phyloP scores from a whole-genome alignment of 1,140 invertebrate species.

The Tyrophagus putrescentiae region DNA sequence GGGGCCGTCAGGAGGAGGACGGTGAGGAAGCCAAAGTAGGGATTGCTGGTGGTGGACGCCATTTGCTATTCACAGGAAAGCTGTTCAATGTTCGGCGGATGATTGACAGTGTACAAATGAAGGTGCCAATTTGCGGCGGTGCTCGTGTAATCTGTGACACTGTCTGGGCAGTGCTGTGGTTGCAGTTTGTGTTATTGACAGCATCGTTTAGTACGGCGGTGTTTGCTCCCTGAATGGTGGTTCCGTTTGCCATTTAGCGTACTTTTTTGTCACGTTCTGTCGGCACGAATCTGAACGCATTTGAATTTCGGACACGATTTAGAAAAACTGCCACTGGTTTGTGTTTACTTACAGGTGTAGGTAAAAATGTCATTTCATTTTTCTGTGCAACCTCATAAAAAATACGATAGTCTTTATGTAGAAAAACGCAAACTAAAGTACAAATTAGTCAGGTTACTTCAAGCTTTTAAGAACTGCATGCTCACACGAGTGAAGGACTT shows the following conservation, averaged over 20 bases:
- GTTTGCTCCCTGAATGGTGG: too few relatives aligned
- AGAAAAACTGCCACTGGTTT: neutral
- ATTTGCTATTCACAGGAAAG: neutral
- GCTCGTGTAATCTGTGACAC: too few relatives aligned
- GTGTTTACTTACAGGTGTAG: too few relatives aligned
- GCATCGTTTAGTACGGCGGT: too few relatives aligned
- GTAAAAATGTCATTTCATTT: neutral
- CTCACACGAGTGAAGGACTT: neutral
- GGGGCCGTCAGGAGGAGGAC: neutral
- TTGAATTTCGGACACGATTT: neutral
- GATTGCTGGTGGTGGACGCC: too few relatives aligned
- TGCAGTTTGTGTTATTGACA: too few relatives aligned
- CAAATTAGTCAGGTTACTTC: neutral
- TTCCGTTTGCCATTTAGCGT: too few relatives aligned
- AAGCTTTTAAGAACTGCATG: neutral
- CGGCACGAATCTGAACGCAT: neutral
- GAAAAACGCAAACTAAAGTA: conserved; percentile 1
- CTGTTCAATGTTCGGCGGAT: neutral
- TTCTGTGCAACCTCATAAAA: neutral
- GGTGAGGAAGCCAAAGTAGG: neutral
- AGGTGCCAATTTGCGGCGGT: neutral
- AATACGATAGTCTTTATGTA: conserved; percentile 1
- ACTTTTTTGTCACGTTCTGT: too few relatives aligned
- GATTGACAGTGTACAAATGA: neutral
- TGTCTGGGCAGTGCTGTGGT: too few relatives aligned